Evolutionary conservation across 2,888 invertebrate species (phyloP), one percentile per base, ranked within the genome.

Genomic region (Lochmaea crataegi): DNA sequence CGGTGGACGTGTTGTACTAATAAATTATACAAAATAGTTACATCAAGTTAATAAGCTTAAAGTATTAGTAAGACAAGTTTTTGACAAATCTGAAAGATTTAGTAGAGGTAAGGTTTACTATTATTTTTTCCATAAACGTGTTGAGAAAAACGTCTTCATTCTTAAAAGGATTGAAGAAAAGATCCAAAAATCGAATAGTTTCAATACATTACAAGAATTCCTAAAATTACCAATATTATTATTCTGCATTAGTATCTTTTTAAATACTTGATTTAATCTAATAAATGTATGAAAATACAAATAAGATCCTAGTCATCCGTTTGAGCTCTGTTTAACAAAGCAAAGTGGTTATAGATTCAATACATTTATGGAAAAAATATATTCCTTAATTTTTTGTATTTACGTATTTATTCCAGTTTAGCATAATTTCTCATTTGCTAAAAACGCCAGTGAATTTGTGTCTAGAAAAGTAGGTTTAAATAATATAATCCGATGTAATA

Each of bases 381-480:
- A 16, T 16, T 2, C 10, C 6, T 10, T 2, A 9, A 53, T 53
- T 12, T 53, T 53, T 53, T 53, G 10, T 53, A 53, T 53, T 53
- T 53, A 56, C 53, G 42, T 53, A 32, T 66, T 70, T 60, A 63
- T 56, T 65, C 66, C 58, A 53, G 63, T 69, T 67, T 72, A 53
- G 41, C 26, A 61, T 14, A 63, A 57, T 60, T 68, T 63, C 61
- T 69, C 63, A 22, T 67, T 73, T 61, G 75, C 82, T 82, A 81
- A 81, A 81, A 83, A 81, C 82, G 82, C 81, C 81, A 82, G 82
- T 71, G 80, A 79, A 84, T 85, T 84, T 84, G 85, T 85, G 85
- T 85, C 84, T 85, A 85, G 85, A 82, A 80, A 81, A 82, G 84
- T 85, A 85, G 85, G 83, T 82, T 82, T 84, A 83, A 83, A 81